These are phyloP conservation scores for Tetropium fuscum DNA, from an alignment of 2,888 invertebrate species.

Conservation along the genomic window DNA sequence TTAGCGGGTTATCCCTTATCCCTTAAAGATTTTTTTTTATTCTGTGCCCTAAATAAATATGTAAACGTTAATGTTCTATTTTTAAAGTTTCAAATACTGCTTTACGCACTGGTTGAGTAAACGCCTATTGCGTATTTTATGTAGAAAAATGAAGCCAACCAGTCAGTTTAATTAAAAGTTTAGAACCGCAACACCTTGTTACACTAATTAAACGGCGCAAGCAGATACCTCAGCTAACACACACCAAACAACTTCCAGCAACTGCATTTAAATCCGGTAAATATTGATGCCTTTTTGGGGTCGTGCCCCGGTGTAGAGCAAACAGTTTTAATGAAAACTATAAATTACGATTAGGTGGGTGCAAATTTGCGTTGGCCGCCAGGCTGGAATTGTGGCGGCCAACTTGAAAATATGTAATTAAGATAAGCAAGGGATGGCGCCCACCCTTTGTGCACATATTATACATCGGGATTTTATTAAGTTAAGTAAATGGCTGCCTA, in stretches of 20 bases:
- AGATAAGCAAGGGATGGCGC: slow-evolving; percentile 15
- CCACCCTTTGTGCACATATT: slow-evolving; percentile 8
- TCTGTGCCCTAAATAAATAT: too few relatives aligned
- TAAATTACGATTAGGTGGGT: background rate
- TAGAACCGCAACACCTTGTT: too few relatives aligned
- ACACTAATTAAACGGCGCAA: too few relatives aligned
- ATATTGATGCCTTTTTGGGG: background rate
- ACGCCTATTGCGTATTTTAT: too few relatives aligned
- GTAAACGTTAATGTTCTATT: too few relatives aligned
- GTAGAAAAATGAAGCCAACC: too few relatives aligned
- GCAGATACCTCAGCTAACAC: too few relatives aligned
- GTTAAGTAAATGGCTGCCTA: slow-evolving; percentile 13
- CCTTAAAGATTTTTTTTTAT: too few relatives aligned
- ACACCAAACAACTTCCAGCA: background rate
- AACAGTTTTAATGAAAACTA: slow-evolving; percentile 13
- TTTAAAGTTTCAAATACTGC: too few relatives aligned
- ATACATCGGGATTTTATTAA: slow-evolving; percentile 12
- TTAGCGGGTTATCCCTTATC: too few relatives aligned
- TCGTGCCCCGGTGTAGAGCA: background rate
- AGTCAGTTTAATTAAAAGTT: too few relatives aligned
- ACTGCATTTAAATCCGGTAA: slow-evolving; percentile 14
- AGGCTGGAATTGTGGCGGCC: background rate
- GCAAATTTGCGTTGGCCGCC: slow-evolving; percentile 8
- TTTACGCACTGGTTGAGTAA: too few relatives aligned
- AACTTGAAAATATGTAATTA: slow-evolving; percentile 16